Evolutionary conservation across 2,113 vertebrate species (phyloP).

Genomic region (Chrysochloris asiatica): DNA sequence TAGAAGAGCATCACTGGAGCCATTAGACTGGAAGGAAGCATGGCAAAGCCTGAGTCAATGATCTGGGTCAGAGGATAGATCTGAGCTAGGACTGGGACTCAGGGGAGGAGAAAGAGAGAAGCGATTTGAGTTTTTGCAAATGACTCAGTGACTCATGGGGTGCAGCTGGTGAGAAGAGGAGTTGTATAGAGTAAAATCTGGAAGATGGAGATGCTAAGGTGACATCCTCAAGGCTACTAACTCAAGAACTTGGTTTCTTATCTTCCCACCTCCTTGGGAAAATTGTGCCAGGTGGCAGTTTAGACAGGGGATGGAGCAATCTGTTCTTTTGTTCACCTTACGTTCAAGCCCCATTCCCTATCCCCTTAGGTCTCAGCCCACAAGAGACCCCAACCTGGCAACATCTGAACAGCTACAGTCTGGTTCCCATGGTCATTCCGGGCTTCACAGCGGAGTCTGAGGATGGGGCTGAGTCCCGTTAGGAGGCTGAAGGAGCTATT

Average conservation of each 20-base stretch:
- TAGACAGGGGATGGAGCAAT: background rate
- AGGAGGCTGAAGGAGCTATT: conserved; percentile 44
- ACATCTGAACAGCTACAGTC: background rate
- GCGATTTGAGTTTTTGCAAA: background rate
- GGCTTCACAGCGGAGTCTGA: conserved; percentile 21
- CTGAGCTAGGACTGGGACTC: background rate
- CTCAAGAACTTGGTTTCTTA: accelerated
- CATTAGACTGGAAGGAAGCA: background rate
- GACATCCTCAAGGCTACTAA: accelerated
- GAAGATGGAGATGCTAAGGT: accelerated
- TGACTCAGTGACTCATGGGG: accelerated
- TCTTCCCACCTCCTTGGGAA: background rate
- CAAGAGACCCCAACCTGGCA: conserved; percentile 27
- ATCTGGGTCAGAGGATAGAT: no score
- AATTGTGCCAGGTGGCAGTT: background rate
- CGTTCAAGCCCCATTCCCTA: accelerated
- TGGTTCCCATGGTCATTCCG: accelerated
- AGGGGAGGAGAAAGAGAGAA: background rate
- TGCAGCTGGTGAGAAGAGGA: background rate
- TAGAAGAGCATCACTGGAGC: no score
- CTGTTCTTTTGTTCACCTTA: no score
- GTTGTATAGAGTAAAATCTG: accelerated
- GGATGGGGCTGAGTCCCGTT: accelerated
- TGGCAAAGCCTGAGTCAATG: background rate
- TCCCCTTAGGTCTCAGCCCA: background rate